Conservation (phyloP, 2,797 vertebrate genomes). For the Phrynocephalus guinanensis region DNA sequence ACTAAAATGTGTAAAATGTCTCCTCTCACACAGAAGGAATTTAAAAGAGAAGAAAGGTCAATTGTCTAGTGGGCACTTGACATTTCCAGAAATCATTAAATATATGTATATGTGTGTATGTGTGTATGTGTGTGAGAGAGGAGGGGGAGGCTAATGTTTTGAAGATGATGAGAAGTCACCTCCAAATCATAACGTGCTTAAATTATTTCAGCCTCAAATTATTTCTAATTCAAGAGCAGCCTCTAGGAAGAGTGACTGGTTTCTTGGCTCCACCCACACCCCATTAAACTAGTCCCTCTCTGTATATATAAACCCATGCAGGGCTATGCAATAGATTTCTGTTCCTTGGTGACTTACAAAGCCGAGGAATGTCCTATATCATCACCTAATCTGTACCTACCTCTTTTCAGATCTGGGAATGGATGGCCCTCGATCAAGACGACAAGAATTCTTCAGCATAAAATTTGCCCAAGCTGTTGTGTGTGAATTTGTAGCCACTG, state of each 20-base stretch:
- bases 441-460: background rate
- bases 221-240: background rate
- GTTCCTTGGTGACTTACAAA: background rate
- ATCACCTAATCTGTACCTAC: background rate
- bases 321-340: background rate
- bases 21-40: background rate
- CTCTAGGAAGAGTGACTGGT: slow-evolving; percentile 3
- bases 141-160: background rate
- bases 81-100: background rate
- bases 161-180: background rate
- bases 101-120: too few relatives aligned
- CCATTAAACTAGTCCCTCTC: slow-evolving; percentile 15
- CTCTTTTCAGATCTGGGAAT: slow-evolving; percentile 1
- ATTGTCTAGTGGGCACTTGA: background rate
- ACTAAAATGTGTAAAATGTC: background rate
- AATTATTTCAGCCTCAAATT: background rate
- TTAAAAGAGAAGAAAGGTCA: background rate
- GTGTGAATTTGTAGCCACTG: slow-evolving; percentile 26
- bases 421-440: background rate
- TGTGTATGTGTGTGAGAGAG: too few relatives aligned
- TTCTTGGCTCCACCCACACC: slow-evolving; percentile 20
- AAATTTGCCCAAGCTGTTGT: slow-evolving; percentile 6
- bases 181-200: background rate
- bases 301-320: slow-evolving; percentile 12
- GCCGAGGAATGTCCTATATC: background rate